A percentile compares a stretch with the other conserved stretches of the same genome.
phyloP scores from a whole-genome alignment of 2,888 invertebrate genomes.

The Conchocele bisecta region DNA sequence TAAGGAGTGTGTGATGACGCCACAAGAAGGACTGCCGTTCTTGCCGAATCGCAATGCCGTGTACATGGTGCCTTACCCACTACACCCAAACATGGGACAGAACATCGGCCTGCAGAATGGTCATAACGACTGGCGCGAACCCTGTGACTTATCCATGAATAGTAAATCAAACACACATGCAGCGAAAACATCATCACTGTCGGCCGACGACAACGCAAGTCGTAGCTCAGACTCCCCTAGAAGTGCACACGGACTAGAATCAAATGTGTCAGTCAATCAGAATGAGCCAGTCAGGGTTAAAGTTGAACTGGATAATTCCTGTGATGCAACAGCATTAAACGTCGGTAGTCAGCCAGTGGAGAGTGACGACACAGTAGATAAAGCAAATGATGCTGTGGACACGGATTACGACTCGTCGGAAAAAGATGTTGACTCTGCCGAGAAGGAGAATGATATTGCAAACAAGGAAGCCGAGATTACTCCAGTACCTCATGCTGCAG shows the following conservation, averaged over 20 bases:
- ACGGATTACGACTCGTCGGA: too few relatives aligned
- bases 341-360: too few relatives aligned
- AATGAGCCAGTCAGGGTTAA: too few relatives aligned
- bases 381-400: too few relatives aligned
- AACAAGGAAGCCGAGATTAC: too few relatives aligned
- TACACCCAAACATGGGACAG: conserved; percentile 55
- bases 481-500: too few relatives aligned
- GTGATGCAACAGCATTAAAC: too few relatives aligned
- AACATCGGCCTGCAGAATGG: conserved; percentile 47
- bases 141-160: conserved; percentile 66
- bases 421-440: too few relatives aligned
- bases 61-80: conserved; percentile 78
- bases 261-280: conserved; percentile 1
- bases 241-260: conserved; percentile 9
- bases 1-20: conserved; percentile 35
- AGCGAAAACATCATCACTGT: conserved; percentile 12
- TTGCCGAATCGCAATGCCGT: conserved; percentile 81
- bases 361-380: too few relatives aligned
- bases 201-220: not conserved
- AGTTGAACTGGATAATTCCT: too few relatives aligned
- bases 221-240: conserved; percentile 8
- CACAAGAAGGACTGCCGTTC: conserved; percentile 65
- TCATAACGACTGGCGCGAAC: conserved; percentile 46
- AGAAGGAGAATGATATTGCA: too few relatives aligned
- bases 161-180: conserved; percentile 48